Evolutionary conservation across 2,888 invertebrate species (phyloP).

Genomic region (Drosophila affinis): DNA sequence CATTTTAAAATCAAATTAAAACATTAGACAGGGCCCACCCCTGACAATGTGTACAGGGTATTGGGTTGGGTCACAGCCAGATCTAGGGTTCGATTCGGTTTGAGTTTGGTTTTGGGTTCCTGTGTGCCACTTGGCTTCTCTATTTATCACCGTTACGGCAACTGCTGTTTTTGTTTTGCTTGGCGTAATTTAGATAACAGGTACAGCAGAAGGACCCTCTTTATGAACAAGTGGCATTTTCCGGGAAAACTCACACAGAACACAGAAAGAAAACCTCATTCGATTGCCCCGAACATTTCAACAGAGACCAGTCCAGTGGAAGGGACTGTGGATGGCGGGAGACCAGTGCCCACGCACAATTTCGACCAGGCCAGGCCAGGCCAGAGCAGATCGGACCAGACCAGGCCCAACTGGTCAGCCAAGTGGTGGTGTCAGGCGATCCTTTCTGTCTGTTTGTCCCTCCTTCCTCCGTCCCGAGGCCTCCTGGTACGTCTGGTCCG

Average conservation of each 20-base stretch:
- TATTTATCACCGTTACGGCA: constrained; percentile 67
- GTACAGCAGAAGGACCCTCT: constrained; percentile 60
- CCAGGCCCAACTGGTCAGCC: constrained; percentile 63
- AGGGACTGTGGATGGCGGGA: background rate
- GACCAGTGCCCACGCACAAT: constrained; percentile 45
- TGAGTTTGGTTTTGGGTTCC: background rate
- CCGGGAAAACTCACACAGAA: constrained; percentile 58
- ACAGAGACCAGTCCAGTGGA: constrained; percentile 4
- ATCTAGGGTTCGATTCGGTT: constrained; percentile 9
- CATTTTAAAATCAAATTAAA: constrained; percentile 82
- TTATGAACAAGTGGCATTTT: constrained; percentile 80
- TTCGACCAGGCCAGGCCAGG: constrained; percentile 5
- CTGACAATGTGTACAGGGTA: constrained; percentile 13
- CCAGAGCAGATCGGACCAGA: constrained; percentile 49
- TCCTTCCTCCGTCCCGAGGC: constrained; percentile 2
- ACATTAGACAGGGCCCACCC: constrained; percentile 77
- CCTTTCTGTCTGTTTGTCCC: constrained; percentile 44
- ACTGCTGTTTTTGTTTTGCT: constrained; percentile 80
- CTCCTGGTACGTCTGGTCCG: background rate
- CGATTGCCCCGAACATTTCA: constrained; percentile 61
- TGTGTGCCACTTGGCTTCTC: constrained; percentile 31
- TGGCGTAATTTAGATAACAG: constrained; percentile 80
- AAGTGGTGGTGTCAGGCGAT: constrained; percentile 62
- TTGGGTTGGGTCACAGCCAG: constrained; percentile 11
- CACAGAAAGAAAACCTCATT: constrained; percentile 52